Evolutionary conservation across 2,113 vertebrate species (phyloP).

Genomic region (Labeo rohita): DNA sequence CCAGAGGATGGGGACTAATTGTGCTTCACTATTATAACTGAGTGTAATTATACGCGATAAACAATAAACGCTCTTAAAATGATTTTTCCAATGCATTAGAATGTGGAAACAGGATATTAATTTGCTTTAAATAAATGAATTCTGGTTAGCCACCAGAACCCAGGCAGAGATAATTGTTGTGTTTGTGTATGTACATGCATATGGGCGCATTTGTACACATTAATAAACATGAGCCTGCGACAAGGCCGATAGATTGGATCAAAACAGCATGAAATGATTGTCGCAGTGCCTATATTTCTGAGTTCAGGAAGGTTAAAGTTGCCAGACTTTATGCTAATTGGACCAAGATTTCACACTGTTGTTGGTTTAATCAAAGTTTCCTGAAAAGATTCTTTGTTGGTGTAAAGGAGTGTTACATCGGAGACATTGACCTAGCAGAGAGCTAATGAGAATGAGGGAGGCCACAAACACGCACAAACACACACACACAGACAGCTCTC

Average conservation of each 20-base stretch:
- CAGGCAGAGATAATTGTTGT: background rate
- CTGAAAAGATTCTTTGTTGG: constrained; percentile 7
- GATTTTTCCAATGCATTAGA: background rate
- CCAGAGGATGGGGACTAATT: background rate
- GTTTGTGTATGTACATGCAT: background rate
- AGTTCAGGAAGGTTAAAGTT: background rate
- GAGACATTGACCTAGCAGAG: constrained; percentile 9
- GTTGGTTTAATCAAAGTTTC: background rate
- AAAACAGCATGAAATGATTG: background rate
- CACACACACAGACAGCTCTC: background rate
- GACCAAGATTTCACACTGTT: background rate
- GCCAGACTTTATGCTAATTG: constrained; percentile 1
- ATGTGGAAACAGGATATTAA: background rate
- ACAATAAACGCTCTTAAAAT: background rate
- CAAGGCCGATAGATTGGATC: too few relatives aligned
- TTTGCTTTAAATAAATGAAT: background rate
- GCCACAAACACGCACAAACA: background rate
- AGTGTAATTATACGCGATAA: constrained; percentile 6
- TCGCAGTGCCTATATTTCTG: background rate
- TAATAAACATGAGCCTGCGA: constrained; percentile 1
- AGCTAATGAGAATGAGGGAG: constrained; percentile 38
- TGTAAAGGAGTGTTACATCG: background rate
- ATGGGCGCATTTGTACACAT: background rate
- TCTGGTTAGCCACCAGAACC: background rate
- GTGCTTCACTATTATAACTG: background rate